These are phyloP conservation scores for Tanypteryx hageni DNA, from an alignment of 2,888 invertebrate species.

Conservation along the genomic window DNA sequence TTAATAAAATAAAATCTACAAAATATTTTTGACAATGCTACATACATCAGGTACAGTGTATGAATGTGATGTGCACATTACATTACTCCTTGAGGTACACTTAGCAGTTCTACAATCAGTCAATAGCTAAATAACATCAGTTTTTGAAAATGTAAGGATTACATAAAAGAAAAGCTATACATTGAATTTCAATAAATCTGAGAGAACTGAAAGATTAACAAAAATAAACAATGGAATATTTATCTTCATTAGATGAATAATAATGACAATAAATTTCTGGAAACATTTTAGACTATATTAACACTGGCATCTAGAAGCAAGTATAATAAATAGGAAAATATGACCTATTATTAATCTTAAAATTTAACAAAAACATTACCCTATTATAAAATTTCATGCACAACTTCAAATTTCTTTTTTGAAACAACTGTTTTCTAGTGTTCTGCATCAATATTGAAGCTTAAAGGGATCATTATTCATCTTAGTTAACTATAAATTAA, in stretches of 20 bases:
- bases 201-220: constrained; percentile 36
- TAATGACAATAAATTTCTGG: neutral
- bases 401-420: neutral
- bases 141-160: neutral
- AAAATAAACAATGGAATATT: constrained; percentile 34
- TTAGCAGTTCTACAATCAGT: constrained; percentile 42
- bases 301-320: neutral
- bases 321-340: constrained; percentile 12
- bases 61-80: constrained; percentile 61
- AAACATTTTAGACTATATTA: neutral
- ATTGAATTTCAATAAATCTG: neutral
- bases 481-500: neutral
- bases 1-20: constrained; percentile 60
- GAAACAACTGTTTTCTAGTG: neutral
- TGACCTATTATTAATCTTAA: neutral
- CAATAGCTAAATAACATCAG: neutral
- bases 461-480: neutral
- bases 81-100: constrained; percentile 39
- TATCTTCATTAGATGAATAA: constrained; percentile 12
- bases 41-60: constrained; percentile 60
- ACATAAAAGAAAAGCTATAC: constrained; percentile 3
- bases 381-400: neutral
- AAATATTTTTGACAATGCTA: constrained; percentile 62
- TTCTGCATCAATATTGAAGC: neutral
- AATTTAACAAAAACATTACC: constrained; percentile 11